These are phyloP conservation scores for Sturnira hondurensis DNA, from an alignment of 2,113 vertebrate genomes.

Conservation along the genomic window DNA sequence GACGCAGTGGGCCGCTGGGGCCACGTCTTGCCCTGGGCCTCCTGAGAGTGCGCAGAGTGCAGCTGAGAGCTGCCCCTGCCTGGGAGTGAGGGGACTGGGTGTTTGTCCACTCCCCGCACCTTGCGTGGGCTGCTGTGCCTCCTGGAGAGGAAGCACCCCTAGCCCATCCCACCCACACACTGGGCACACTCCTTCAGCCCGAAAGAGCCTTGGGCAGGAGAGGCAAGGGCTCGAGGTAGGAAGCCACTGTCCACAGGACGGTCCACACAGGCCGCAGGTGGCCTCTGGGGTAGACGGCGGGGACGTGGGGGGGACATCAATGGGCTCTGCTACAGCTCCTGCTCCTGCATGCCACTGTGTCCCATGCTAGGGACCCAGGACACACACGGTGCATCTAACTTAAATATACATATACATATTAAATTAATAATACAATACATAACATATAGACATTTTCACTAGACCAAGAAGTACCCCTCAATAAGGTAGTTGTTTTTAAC, in stretches of 20 bases:
- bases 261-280: neutral
- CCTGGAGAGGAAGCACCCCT: neutral
- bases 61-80: neutral
- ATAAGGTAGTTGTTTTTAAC: neutral
- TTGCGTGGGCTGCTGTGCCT: rapidly evolving
- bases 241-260: neutral
- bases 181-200: neutral
- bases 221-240: neutral
- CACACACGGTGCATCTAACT: neutral
- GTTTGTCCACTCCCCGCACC: neutral
- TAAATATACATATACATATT: no score
- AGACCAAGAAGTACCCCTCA: neutral
- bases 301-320: neutral
- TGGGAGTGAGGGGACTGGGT: rapidly evolving
- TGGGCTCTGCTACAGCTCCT: neutral
- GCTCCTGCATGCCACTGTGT: neutral
- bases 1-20: neutral
- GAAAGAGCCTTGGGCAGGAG: neutral
- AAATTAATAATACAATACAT: neutral
- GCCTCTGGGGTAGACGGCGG: neutral
- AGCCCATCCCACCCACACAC: neutral
- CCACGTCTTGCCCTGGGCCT: rapidly evolving
- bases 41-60: rapidly evolving
- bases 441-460: neutral
- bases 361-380: neutral